Evolutionary conservation across 2,888 invertebrate species (phyloP).

Genomic region (Anthophora plumipes): DNA sequence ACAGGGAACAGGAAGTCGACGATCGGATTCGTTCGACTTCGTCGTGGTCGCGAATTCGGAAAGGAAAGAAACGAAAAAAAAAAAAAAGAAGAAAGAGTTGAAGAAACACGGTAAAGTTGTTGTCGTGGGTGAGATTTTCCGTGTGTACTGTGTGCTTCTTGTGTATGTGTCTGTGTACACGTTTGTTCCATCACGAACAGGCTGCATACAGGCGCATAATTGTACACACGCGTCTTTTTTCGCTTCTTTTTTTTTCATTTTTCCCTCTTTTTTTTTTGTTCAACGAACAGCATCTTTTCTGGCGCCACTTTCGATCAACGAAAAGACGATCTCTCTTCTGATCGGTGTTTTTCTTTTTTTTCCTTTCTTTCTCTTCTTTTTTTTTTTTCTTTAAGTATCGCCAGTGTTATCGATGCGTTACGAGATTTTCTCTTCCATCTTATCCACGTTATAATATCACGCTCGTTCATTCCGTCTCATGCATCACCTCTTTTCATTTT

Average conservation of each 20-base stretch:
- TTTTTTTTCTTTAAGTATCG: conserved; percentile 63
- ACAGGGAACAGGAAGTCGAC: conserved; percentile 67
- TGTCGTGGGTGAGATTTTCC: conserved; percentile 20
- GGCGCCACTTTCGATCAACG: conserved; percentile 71
- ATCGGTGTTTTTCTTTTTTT: not conserved
- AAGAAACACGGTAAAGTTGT: conserved; percentile 43
- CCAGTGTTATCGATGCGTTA: conserved; percentile 62
- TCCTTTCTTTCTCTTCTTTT: conserved; percentile 27
- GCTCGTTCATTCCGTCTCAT: not conserved
- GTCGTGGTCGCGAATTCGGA: conserved; percentile 46
- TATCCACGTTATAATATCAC: not conserved
- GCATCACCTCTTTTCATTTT: not conserved
- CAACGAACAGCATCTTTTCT: conserved; percentile 53
- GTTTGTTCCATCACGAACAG: conserved; percentile 48
- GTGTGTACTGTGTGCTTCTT: not conserved
- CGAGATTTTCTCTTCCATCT: conserved; percentile 27
- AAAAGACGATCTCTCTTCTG: conserved; percentile 59
- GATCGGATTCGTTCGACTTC: conserved; percentile 46
- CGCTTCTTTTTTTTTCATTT: conserved; percentile 1
- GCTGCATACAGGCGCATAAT: conserved; percentile 50
- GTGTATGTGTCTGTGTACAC: conserved; percentile 41
- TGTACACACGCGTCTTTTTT: conserved; percentile 39
- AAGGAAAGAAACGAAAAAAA: no score
- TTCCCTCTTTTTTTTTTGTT: not conserved
- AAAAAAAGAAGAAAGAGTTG: no score